phyloP scores from a whole-genome alignment of 2,113 vertebrate species.

The Chionis minor region DNA sequence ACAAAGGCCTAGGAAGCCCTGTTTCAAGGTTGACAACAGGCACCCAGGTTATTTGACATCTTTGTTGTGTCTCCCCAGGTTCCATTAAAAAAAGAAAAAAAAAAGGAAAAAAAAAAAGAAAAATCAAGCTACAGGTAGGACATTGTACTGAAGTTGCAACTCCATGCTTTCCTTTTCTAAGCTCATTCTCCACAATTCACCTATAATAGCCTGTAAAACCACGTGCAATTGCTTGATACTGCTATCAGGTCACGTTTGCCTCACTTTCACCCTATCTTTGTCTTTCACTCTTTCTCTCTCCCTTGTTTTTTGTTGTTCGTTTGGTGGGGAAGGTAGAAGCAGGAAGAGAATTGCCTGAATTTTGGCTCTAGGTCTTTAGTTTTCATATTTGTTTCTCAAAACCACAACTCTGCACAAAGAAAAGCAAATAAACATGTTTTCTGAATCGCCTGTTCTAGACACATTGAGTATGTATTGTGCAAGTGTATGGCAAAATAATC shows the following conservation, averaged over 20 bases:
- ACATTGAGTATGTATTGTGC: background rate
- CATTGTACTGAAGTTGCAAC: background rate
- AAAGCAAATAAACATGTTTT: conserved; percentile 17
- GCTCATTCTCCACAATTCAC: background rate
- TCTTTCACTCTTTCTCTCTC: background rate
- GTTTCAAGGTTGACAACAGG: background rate
- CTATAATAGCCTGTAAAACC: background rate
- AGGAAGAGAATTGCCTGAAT: background rate
- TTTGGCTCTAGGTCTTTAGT: background rate
- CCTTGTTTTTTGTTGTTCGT: background rate
- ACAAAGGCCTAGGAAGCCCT: background rate
- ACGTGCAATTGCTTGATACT: background rate
- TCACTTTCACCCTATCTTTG: background rate
- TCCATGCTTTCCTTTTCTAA: background rate
- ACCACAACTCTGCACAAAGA: background rate
- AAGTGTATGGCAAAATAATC: conserved; percentile 11
- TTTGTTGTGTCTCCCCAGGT: background rate
- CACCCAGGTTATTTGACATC: background rate
- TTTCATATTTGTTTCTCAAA: background rate
- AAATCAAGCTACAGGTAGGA: background rate
- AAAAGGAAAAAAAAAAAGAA: background rate
- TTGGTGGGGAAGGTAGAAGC: background rate
- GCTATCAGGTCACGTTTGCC: background rate
- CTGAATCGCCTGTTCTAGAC: background rate
- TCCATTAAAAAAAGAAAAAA: background rate